Percentiles rank a stretch among this genome's conserved stretches.
Evolutionary conservation across 2,888 invertebrate genomes (phyloP).

Genomic region (Pristionchus fissidentatus): DNA sequence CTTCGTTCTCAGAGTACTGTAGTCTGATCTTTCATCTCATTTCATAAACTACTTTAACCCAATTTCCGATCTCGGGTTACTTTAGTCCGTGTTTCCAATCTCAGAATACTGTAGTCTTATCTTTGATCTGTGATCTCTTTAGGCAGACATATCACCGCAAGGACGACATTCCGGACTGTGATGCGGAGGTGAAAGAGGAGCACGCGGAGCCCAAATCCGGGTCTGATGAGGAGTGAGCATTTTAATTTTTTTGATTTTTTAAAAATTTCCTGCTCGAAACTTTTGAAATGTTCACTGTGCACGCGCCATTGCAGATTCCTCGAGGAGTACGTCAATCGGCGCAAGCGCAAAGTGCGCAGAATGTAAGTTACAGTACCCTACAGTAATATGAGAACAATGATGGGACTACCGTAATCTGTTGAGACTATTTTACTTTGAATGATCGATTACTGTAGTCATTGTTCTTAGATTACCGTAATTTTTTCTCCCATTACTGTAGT

Average conservation of each 20-base stretch:
- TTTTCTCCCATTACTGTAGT: not conserved
- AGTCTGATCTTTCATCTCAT: too few species aligned
- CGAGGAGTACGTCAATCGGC: slow-evolving; percentile 23
- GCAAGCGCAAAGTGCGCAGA: slow-evolving; percentile 17
- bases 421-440: too few species aligned
- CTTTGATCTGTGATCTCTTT: slow-evolving; percentile 28
- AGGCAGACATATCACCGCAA: slow-evolving; percentile 45
- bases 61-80: not conserved
- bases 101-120: not conserved
- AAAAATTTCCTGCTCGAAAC: too few species aligned
- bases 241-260: not conserved
- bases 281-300: too few species aligned
- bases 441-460: too few species aligned
- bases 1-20: slow-evolving; percentile 5
- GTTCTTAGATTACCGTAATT: not conserved
- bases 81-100: not conserved
- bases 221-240: slow-evolving; percentile 23
- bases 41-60: too few species aligned
- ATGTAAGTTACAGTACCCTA: slow-evolving; percentile 2
- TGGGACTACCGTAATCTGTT: too few species aligned
- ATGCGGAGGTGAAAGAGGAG: slow-evolving; percentile 2
- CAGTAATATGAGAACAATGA: too few species aligned
- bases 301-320: slow-evolving; percentile 29
- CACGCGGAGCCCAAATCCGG: not conserved
- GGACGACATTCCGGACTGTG: slow-evolving; percentile 43